These are phyloP conservation scores for Podarcis siculus DNA, from an alignment of 2,797 vertebrate species.

Conservation along the genomic window DNA sequence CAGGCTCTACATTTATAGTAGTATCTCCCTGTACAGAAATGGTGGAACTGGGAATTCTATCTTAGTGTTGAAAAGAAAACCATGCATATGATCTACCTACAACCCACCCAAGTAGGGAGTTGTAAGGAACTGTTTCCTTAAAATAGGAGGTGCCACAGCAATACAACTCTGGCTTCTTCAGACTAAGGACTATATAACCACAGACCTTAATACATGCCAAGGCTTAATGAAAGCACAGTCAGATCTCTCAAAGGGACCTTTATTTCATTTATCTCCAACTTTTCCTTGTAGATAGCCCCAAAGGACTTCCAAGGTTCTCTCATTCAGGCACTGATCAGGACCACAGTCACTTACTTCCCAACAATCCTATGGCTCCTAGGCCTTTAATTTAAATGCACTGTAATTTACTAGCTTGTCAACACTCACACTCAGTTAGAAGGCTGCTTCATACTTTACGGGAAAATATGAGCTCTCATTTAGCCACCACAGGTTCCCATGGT, in stretches of 20 bases:
- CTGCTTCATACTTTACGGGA: too few species aligned
- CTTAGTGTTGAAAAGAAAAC: neutral
- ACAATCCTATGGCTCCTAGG: too few species aligned
- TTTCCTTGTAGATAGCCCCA: neutral
- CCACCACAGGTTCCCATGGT: too few species aligned
- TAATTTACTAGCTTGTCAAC: neutral
- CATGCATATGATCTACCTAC: neutral
- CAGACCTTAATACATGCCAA: neutral
- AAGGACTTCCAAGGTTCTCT: neutral
- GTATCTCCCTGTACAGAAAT: too few species aligned
- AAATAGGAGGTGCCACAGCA: neutral
- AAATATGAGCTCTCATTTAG: neutral
- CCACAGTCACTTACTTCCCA: neutral
- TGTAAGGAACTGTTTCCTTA: neutral
- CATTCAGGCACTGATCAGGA: neutral
- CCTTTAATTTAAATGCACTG: too few species aligned
- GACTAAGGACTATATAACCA: neutral
- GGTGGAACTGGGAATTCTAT: neutral
- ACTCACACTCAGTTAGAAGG: neutral
- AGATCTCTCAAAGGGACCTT: neutral
- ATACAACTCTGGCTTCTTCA: neutral
- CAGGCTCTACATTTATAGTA: neutral
- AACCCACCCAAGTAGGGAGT: neutral
- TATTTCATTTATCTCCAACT: neutral
- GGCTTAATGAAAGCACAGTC: neutral